phyloP scores from a whole-genome alignment of 2,888 invertebrate species.

The Rhagonycha lutea region DNA sequence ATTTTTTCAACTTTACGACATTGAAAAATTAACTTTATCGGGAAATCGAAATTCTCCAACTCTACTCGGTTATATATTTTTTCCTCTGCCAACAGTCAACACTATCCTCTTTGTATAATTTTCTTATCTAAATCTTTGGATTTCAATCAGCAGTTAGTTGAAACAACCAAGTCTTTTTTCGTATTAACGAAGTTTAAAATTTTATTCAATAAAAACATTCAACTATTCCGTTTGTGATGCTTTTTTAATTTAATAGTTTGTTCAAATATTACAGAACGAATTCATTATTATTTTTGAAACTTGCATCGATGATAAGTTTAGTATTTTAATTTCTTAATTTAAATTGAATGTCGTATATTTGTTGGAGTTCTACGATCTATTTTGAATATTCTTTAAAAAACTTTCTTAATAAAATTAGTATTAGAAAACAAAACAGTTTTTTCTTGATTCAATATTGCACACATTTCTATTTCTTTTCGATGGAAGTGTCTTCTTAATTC shows the following conservation, averaged over 20 bases:
- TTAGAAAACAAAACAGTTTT: too few relatives aligned
- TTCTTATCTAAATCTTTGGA: conserved; percentile 18
- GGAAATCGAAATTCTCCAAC: conserved; percentile 23
- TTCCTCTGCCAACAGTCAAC: conserved; percentile 18
- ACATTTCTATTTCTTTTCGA: too few relatives aligned
- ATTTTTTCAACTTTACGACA: not conserved
- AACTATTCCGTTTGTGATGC: not conserved
- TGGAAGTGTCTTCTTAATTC: too few relatives aligned
- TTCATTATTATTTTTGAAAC: not conserved
- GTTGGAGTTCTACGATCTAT: not conserved
- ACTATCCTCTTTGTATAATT: conserved; percentile 18
- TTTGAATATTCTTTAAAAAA: not conserved
- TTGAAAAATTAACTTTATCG: conserved; percentile 9
- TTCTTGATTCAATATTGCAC: too few relatives aligned
- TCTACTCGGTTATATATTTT: conserved; percentile 19
- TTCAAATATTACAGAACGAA: not conserved
- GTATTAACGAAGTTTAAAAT: not conserved
- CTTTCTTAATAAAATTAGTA: too few relatives aligned
- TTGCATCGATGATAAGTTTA: not conserved
- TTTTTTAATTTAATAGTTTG: not conserved
- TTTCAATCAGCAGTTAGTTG: conserved; percentile 17
- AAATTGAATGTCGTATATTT: not conserved
- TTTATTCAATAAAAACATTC: conserved; percentile 1
- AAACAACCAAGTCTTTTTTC: conserved; percentile 1
- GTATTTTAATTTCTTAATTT: not conserved